Conservation (phyloP, 2,888 invertebrate species). For the Ethmia dodecea region DNA sequence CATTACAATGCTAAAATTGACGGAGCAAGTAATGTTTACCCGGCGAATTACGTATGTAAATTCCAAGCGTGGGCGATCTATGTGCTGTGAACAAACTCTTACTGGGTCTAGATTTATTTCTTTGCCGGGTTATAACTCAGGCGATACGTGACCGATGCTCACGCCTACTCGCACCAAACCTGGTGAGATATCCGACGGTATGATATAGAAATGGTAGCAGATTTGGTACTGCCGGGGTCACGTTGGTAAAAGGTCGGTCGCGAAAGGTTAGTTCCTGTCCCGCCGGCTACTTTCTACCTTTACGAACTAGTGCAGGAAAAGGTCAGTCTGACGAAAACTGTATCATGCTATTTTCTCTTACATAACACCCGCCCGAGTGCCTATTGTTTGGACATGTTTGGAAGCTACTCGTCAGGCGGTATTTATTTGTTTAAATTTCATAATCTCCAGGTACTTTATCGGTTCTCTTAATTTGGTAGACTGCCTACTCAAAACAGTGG, state of each 20-base stretch:
- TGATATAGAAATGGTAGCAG: conserved; percentile 51
- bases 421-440: too few species aligned
- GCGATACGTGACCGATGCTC: conserved; percentile 71
- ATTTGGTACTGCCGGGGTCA: conserved; percentile 54
- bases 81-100: conserved; percentile 39
- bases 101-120: conserved; percentile 58
- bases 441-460: too few species aligned
- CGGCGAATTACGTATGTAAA: conserved; percentile 32
- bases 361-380: too few species aligned
- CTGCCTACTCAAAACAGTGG: too few species aligned
- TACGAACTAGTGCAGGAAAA: conserved; percentile 62
- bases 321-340: conserved; percentile 27
- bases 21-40: conserved; percentile 13
- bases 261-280: conserved; percentile 67
- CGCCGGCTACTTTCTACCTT: conserved; percentile 59
- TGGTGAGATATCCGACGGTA: conserved; percentile 1
- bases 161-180: conserved; percentile 43
- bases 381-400: too few species aligned
- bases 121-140: conserved; percentile 63
- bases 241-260: conserved; percentile 54
- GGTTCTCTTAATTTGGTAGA: too few species aligned
- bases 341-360: conserved; percentile 15
- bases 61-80: conserved; percentile 43
- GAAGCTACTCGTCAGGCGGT: too few species aligned
- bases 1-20: conserved; percentile 18